Percentiles rank a stretch among this genome's conserved stretches.
Conservation (phyloP, 92 coral and sea anemone species). For the Palythoa grandis region DNA sequence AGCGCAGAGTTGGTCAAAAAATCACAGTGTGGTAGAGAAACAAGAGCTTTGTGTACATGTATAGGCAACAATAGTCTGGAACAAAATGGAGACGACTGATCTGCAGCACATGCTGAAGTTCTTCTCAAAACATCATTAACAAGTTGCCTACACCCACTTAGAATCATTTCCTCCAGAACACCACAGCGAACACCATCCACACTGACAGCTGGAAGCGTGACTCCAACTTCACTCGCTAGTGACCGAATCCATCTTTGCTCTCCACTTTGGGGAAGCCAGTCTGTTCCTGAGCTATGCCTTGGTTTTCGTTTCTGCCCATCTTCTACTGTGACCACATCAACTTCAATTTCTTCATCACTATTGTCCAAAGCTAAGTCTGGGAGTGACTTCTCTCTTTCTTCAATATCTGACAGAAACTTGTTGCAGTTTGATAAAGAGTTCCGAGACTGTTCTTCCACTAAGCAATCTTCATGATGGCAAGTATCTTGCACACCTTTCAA, state of each 20-base stretch:
- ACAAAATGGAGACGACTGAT: conserved; percentile 61
- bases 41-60: conserved; percentile 78
- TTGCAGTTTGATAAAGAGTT: conserved; percentile 56
- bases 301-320: conserved; percentile 8
- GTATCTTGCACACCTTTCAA: background rate
- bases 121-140: conserved; percentile 75
- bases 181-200: conserved; percentile 74
- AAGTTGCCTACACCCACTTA: conserved; percentile 66
- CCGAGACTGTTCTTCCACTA: conserved; percentile 27
- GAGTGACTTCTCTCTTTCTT: conserved; percentile 45
- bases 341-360: conserved; percentile 55
- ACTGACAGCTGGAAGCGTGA: conserved; percentile 56
- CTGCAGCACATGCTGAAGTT: conserved; percentile 71
- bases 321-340: conserved; percentile 71
- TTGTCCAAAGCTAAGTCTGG: conserved; percentile 49
- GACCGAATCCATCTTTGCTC: conserved; percentile 88
- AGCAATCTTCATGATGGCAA: conserved; percentile 48
- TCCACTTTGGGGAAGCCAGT: conserved; percentile 59
- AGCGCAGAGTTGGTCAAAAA: conserved; percentile 70
- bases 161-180: conserved; percentile 71
- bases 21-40: conserved; percentile 75
- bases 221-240: conserved; percentile 76
- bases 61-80: conserved; percentile 71
- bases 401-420: conserved; percentile 54
- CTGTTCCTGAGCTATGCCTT: conserved; percentile 37